Conservation (phyloP, 92 coral and sea anemone species). For the Ricordea florida region DNA sequence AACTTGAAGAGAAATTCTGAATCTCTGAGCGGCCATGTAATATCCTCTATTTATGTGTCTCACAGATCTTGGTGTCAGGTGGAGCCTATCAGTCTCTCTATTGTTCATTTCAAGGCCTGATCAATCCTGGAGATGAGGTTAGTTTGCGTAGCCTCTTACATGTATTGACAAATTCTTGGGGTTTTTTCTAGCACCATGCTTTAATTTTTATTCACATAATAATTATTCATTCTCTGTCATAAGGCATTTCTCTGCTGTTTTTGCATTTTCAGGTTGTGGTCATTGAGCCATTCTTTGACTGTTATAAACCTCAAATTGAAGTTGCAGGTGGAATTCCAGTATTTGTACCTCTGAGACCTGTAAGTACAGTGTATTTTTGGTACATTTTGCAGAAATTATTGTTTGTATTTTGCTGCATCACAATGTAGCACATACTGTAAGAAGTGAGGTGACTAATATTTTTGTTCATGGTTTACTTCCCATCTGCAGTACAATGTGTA, state of each 20-base stretch:
- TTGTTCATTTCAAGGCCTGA: slow-evolving; percentile 73
- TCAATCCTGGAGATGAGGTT: slow-evolving; percentile 96
- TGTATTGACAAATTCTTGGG: no score
- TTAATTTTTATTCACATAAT: no score
- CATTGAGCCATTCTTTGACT: slow-evolving; percentile 97
- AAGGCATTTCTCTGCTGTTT: no score
- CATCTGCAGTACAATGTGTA: no score
- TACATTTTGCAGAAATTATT: neutral
- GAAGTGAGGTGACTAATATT: no score
- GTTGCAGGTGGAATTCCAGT: slow-evolving; percentile 89
- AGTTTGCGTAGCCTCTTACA: no score
- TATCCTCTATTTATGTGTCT: neutral
- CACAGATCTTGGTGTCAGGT: slow-evolving; percentile 79
- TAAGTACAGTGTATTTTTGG: slow-evolving; percentile 14
- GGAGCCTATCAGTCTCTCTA: slow-evolving; percentile 97
- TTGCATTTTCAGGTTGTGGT: slow-evolving; percentile 72
- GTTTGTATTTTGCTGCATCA: no score
- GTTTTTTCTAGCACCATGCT: no score
- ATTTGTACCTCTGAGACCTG: slow-evolving; percentile 82
- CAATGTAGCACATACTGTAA: no score
- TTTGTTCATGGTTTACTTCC: no score
- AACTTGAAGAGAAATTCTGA: no score
- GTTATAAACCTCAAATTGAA: slow-evolving; percentile 77
- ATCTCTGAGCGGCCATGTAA: neutral
- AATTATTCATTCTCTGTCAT: no score